phyloP scores from a whole-genome alignment of 2,113 vertebrate species.

The Oncorhynchus tshawytscha region DNA sequence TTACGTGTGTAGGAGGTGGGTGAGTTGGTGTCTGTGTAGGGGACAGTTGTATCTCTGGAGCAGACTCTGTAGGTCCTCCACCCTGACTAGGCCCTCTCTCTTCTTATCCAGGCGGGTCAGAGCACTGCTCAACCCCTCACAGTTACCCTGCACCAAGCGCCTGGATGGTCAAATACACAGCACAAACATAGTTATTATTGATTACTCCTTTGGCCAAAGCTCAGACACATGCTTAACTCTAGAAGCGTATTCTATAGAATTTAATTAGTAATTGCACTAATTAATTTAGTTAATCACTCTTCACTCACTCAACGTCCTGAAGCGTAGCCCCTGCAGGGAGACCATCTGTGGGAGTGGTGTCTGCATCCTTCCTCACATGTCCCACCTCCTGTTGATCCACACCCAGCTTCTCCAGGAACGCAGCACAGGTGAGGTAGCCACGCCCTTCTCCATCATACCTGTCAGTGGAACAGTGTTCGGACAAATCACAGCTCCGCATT shows the following conservation, averaged over 20 bases:
- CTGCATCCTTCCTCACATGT: background rate
- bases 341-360: background rate
- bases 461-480: background rate
- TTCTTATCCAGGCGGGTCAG: background rate
- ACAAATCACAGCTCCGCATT: no score
- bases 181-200: background rate
- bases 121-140: constrained; percentile 55
- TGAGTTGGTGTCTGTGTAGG: background rate
- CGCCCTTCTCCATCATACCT: background rate
- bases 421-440: background rate
- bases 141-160: constrained; percentile 46
- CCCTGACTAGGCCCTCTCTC: background rate
- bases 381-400: background rate
- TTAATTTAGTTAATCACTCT: no score
- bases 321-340: no score
- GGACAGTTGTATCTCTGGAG: background rate
- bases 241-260: no score
- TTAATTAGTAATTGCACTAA: no score
- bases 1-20: background rate
- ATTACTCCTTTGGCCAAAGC: no score
- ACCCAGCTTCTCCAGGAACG: background rate
- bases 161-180: background rate
- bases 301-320: no score
- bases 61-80: background rate
- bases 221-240: no score